Base-by-base conservation (phyloP, 2,113 vertebrate species). In the Pantherophis guttatus region DNA sequence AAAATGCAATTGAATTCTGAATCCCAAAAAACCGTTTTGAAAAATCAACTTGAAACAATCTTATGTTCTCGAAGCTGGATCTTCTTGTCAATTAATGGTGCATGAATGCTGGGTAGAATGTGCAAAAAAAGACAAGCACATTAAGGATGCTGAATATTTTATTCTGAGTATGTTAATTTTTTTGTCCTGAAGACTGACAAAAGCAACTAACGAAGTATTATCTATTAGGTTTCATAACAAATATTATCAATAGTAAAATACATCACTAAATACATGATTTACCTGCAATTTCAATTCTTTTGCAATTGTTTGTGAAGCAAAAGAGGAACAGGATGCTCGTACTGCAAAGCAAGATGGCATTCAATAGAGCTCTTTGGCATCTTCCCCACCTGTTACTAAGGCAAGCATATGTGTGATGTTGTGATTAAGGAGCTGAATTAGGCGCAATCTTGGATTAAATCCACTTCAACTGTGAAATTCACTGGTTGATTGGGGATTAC, bases 11-110 rank as follows among this genome's bases (percentile, higher is more conserved):
- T 53, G 1, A 57, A 48, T 86, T 26, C 55, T 3, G 92, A 44
- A 87, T 44, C 70, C 62, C 7, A 75, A 9, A 86, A 93, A 94
- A 92, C n/a, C 9, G 81, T 21, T 91, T 75, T 12, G 86, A 75
- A 70, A 23, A 29, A 92, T 95, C 24, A 86, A n/a, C 44, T 54
- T 48, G 59, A 39, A 75, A 5, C 70, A 91, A 65, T 92, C 52
- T 48, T 19, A 52, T 54, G 59, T 53, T 44, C 50, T 70, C 54
- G 3, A 39, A 62, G 12, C 59, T n/a, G 12, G 44, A 90, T 65
- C 58, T 29, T 52, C 58, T 65, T 15, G 29, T 90, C 44, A 21
- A 3, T 52, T 90, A 90, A 52, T 65, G 44, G 89, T 52, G 1
- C 24, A 65, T 8, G 8, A 65, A 19, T 33, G 58, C 21, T 65